Percentiles rank a stretch among this genome's conserved stretches.
Evolutionary conservation across 2,797 vertebrate genomes (phyloP).

Genomic region (Sebastes jordani): DNA sequence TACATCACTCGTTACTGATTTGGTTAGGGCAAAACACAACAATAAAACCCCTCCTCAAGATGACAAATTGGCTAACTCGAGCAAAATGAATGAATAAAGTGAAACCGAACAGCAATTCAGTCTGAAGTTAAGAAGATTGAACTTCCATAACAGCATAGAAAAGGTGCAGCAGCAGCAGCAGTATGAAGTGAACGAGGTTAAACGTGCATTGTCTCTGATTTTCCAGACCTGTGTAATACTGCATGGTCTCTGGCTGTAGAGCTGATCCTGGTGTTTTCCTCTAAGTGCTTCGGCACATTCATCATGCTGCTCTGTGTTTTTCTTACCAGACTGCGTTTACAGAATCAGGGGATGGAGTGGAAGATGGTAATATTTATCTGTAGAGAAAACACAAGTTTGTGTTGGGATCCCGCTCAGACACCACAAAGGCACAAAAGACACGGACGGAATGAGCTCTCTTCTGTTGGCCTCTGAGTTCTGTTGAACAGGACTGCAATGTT

Average conservation of each 20-base stretch:
- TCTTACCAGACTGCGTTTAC: conserved; percentile 19
- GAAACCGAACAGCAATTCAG: neutral
- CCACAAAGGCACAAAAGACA: neutral
- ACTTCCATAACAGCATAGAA: neutral
- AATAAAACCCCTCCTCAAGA: neutral
- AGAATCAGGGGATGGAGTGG: neutral
- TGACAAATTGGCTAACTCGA: neutral
- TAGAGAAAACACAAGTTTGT: neutral
- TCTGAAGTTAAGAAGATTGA: neutral
- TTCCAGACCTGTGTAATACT: neutral
- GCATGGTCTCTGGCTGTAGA: neutral
- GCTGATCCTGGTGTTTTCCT: neutral
- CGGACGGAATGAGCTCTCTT: neutral
- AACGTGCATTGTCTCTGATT: neutral
- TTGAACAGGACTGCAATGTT: neutral
- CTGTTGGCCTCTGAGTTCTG: neutral
- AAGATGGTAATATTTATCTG: conserved; percentile 40
- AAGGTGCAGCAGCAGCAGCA: neutral
- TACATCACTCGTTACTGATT: neutral
- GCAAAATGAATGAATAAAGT: neutral
- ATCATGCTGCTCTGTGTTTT: conserved; percentile 24
- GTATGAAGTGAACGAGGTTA: neutral
- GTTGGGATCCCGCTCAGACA: neutral
- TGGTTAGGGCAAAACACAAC: neutral
- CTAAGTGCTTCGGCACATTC: conserved; percentile 10